These are phyloP conservation scores for Petromus typicus DNA, from an alignment of 2,113 vertebrate species.

Conservation along the genomic window DNA sequence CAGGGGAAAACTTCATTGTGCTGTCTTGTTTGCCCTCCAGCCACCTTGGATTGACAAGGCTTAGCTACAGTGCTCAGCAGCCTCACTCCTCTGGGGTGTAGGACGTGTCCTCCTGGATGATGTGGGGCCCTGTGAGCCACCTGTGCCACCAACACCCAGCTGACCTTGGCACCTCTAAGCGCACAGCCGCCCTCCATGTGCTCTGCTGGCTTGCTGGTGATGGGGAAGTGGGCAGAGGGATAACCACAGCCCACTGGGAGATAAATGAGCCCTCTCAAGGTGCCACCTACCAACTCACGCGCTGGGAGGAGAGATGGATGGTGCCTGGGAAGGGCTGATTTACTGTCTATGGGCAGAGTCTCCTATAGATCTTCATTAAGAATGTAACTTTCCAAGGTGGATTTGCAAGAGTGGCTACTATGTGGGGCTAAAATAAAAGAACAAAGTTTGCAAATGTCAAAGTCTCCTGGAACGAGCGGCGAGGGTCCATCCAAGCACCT, in stretches of 20 bases:
- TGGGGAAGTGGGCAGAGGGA: constrained; percentile 66
- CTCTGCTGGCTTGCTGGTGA: constrained; percentile 44
- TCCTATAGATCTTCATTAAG: constrained; percentile 83
- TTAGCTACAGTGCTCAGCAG: constrained; percentile 61
- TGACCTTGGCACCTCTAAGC: constrained; percentile 85
- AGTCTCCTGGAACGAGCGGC: constrained; percentile 69
- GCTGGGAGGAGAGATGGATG: constrained; percentile 77
- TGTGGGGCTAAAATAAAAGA: constrained; percentile 72
- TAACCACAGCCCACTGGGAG: constrained; percentile 67
- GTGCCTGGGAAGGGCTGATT: constrained; percentile 78
- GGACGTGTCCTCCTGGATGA: constrained; percentile 55
- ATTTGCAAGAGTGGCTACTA: constrained; percentile 79
- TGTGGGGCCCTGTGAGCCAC: constrained; percentile 75
- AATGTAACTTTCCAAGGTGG: constrained; percentile 83
- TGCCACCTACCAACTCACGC: constrained; percentile 73
- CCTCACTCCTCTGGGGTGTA: constrained; percentile 37
- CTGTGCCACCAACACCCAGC: constrained; percentile 78
- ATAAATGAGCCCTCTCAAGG: constrained; percentile 78
- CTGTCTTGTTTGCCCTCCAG: not conserved
- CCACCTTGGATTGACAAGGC: constrained; percentile 78
- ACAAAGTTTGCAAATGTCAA: constrained; percentile 82
- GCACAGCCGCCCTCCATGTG: constrained; percentile 19
- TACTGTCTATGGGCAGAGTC: constrained; percentile 74
- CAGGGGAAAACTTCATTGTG: not conserved
- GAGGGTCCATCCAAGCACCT: constrained; percentile 53